These are phyloP conservation scores for Pipistrellus pipistrellus DNA, from an alignment of 2,797 vertebrate genomes.

Conservation along the genomic window DNA sequence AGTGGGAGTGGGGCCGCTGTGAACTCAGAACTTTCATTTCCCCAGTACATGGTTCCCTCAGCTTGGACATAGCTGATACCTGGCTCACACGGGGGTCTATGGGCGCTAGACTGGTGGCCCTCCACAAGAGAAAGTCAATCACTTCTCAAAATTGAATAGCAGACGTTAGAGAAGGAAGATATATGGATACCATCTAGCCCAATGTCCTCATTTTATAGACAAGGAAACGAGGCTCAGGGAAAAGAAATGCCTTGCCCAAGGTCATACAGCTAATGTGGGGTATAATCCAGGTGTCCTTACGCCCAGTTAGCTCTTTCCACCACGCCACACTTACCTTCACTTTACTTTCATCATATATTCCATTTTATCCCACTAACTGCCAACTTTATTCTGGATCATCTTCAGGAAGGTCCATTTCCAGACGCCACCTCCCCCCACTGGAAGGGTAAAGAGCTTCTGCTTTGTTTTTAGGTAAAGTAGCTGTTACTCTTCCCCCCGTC, in stretches of 20 bases:
- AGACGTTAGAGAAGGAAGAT: background rate
- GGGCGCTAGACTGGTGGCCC: background rate
- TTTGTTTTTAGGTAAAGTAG: background rate
- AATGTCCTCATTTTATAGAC: constrained; percentile 33
- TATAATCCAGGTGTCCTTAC: background rate
- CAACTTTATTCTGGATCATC: background rate
- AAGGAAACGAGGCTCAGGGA: constrained; percentile 22
- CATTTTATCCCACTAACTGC: background rate
- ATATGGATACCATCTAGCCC: background rate
- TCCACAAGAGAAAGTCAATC: background rate
- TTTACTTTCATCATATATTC: background rate
- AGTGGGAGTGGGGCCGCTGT: background rate
- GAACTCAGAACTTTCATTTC: constrained; percentile 52
- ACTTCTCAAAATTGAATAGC: constrained; percentile 37
- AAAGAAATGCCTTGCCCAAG: background rate
- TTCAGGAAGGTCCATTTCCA: background rate
- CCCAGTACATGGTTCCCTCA: background rate
- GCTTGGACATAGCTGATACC: background rate
- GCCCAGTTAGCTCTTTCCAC: background rate
- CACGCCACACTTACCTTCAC: background rate
- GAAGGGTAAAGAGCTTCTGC: background rate
- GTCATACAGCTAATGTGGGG: background rate
- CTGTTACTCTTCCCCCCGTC: background rate
- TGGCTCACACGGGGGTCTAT: background rate
- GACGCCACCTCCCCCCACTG: background rate